Evolutionary conservation across 2,888 invertebrate species (phyloP), one percentile per base, ranked within the genome.

Genomic region (Drosophila atripex): DNA sequence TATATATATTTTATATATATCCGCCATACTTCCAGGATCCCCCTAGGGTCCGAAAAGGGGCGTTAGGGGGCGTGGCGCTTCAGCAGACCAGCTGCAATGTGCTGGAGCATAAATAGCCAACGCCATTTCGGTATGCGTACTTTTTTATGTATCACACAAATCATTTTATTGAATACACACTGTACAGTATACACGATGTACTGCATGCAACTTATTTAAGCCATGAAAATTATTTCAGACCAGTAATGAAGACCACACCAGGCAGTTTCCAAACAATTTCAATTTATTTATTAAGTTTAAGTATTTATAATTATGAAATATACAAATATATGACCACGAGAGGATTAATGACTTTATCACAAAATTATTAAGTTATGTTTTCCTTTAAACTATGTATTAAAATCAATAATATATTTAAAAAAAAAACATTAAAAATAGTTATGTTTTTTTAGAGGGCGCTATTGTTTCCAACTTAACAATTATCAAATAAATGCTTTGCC

Each of bases 111-210:
- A 86, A 83, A 80, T 76, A 78, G 78, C 82, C 69, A 71, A 64
- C 75, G 74, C 80, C 77, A 77, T 79, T 84, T 78, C 70, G 52
- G 68, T 73, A 86, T 83, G 80, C 78, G 80, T 70, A 59, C 69
- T 69, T 75, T 72, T 77, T 77, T 78, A 79, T 73, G 71, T 50
- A 35, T 53, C 49, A 52, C 85, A 82, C 83, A 82, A 80, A 86
- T 86, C 75, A 78, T 83, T 80, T 75, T 54, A 71, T 71, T 73
- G 69, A 78, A 77, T 72, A 53, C 64, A 73, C 52, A 47, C 58
- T 52, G 54, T 61, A 55, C 35, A 35, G 35, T 16, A 63, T 32
- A 50, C 32, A 6, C 39, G 39, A 18, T 41, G 3, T 16, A 18
- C 3, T 41, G 51, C 45, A 30, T 54, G 30, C 12, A 60, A 55